Evolutionary conservation across 2,113 vertebrate species (phyloP).

Genomic region (Chascanopsetta lugubris): DNA sequence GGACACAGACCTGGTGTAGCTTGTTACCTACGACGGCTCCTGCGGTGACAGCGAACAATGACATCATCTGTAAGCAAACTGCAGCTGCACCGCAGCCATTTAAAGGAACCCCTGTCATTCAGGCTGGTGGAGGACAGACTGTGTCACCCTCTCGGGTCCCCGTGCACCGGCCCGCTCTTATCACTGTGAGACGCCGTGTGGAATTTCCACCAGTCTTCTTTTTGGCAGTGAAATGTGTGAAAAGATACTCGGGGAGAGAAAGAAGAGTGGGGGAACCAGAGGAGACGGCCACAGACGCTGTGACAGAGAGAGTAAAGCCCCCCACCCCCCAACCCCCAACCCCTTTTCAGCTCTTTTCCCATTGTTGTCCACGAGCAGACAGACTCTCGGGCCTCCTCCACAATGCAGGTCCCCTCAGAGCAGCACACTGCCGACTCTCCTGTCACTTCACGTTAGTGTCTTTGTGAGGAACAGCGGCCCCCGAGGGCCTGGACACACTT

Average conservation of each 20-base stretch:
- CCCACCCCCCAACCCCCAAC: no score
- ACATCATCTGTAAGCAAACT: no score
- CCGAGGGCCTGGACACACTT: slow-evolving; percentile 60
- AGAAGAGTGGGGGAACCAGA: slow-evolving; percentile 27
- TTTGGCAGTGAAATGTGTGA: slow-evolving; percentile 30
- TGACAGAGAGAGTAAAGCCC: slow-evolving; percentile 49
- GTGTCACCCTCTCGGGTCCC: slow-evolving; percentile 4
- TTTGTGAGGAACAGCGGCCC: slow-evolving; percentile 61
- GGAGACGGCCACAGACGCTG: slow-evolving; percentile 39
- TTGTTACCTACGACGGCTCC: slow-evolving; percentile 6
- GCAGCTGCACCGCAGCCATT: slow-evolving; percentile 15
- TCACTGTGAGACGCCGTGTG: slow-evolving; percentile 4
- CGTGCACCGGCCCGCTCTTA: slow-evolving; percentile 15
- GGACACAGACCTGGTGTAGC: no score
- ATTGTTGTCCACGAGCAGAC: slow-evolving; percentile 66
- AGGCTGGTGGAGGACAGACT: not conserved
- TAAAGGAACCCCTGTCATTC: not conserved
- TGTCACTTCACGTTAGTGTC: slow-evolving; percentile 78
- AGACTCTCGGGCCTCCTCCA: slow-evolving; percentile 67
- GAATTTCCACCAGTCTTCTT: slow-evolving; percentile 17
- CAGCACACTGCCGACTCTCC: slow-evolving; percentile 65
- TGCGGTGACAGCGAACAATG: not conserved
- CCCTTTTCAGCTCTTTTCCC: slow-evolving; percentile 33
- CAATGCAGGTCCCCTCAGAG: slow-evolving; percentile 71
- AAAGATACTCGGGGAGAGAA: slow-evolving; percentile 18